Evolutionary conservation across 1,140 invertebrate genomes (phyloP).

Genomic region (Zaprionus ornatus): DNA sequence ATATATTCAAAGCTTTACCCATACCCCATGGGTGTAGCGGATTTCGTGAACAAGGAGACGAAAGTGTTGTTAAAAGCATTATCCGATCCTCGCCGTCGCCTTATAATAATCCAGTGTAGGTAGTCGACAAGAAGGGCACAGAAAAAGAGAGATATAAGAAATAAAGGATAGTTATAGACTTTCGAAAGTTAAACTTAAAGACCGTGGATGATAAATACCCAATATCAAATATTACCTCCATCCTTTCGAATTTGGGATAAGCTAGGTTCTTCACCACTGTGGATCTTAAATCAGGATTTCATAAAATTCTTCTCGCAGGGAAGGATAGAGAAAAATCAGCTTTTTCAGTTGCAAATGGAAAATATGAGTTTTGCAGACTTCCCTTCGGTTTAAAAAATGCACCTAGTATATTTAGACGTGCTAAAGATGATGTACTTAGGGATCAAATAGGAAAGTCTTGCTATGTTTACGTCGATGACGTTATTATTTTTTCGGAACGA

Average conservation of each 20-base stretch:
- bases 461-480: conserved; percentile 2
- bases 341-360: no score
- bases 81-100: no score
- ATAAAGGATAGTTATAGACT: not conserved
- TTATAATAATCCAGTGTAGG: not conserved
- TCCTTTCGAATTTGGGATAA: no score
- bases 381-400: no score
- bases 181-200: not conserved
- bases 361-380: no score
- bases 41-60: not conserved
- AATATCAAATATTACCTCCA: no score
- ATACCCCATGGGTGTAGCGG: not conserved
- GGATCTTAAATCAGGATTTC: no score
- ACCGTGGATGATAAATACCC: no score
- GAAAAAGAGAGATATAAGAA: not conserved
- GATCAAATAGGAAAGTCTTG: not conserved
- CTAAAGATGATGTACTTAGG: not conserved
- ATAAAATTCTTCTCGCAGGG: not conserved
- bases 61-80: not conserved
- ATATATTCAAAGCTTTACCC: not conserved
- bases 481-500: not conserved
- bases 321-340: no score
- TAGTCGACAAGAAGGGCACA: not conserved
- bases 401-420: no score
- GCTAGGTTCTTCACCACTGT: no score